Percentiles rank a stretch among this genome's conserved stretches.
phyloP scores from a whole-genome alignment of 2,888 invertebrate species.

The Bombyx huttoni region DNA sequence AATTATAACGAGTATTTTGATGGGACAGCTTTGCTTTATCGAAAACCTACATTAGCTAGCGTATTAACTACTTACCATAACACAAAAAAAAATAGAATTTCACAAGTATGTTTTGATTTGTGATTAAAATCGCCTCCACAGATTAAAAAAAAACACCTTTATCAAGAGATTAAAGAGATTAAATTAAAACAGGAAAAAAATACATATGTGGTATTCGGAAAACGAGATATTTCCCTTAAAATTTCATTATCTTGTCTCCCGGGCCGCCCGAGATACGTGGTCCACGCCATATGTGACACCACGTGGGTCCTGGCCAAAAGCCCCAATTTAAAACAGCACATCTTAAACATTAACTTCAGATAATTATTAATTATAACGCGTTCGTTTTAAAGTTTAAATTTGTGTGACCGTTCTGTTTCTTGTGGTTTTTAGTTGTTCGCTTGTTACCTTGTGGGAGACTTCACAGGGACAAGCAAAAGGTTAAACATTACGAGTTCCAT shows the following conservation, averaged over 20 bases:
- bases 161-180: too few species aligned
- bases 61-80: too few species aligned
- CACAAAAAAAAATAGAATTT: too few species aligned
- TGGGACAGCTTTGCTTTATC: too few species aligned
- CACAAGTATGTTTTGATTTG: too few species aligned
- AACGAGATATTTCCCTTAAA: constrained; percentile 24
- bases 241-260: constrained; percentile 47
- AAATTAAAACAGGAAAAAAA: too few species aligned
- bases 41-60: too few species aligned
- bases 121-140: too few species aligned
- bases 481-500: constrained; percentile 58
- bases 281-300: constrained; percentile 57
- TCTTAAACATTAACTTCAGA: background rate
- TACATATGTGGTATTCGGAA: background rate
- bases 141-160: too few species aligned
- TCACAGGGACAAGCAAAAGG: constrained; percentile 52
- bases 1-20: too few species aligned
- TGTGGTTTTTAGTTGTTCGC: constrained; percentile 4
- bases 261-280: constrained; percentile 49
- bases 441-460: constrained; percentile 66
- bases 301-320: constrained; percentile 56
- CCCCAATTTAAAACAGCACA: constrained; percentile 13
- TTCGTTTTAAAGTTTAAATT: constrained; percentile 1
- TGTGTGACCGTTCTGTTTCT: constrained; percentile 1
- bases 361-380: constrained; percentile 3